phyloP scores from a whole-genome alignment of 1,140 invertebrate genomes.

The Drosophila eugracilis region DNA sequence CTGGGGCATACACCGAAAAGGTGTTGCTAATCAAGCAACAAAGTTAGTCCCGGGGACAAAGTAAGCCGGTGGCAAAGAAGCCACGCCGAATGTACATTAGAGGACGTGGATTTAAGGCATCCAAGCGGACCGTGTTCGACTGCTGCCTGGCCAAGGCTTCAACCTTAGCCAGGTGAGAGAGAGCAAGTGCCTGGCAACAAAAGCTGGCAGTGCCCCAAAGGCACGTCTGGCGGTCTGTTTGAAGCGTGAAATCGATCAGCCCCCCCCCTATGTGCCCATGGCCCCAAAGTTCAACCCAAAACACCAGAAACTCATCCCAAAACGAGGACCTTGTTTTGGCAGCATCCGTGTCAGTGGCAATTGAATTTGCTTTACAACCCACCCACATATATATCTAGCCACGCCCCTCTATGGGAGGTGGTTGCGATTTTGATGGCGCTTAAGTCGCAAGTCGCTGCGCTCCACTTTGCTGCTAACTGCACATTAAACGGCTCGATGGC shows the following conservation, averaged over 20 bases:
- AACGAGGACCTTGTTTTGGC: constrained; percentile 40
- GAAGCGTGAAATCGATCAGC: constrained; percentile 74
- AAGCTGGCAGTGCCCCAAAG: constrained; percentile 15
- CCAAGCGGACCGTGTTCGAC: constrained; percentile 22
- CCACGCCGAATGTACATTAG: constrained; percentile 29
- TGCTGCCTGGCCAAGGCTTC: constrained; percentile 39
- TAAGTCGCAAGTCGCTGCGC: constrained; percentile 44
- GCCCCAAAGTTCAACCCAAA: not conserved
- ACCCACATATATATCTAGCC: constrained; percentile 3
- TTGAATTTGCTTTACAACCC: constrained; percentile 61
- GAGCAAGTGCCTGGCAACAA: constrained; percentile 22
- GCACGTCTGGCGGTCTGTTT: constrained; percentile 50
- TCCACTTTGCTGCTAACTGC: constrained; percentile 71
- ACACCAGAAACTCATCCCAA: not conserved
- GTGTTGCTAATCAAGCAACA: constrained; percentile 58
- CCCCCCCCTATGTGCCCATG: no score
- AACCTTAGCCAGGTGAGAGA: constrained; percentile 38
- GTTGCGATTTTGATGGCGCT: constrained; percentile 37
- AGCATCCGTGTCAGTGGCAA: constrained; percentile 67
- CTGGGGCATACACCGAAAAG: constrained; percentile 24
- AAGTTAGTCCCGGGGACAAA: constrained; percentile 30
- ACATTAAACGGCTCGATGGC: constrained; percentile 78
- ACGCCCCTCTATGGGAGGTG: constrained; percentile 1
- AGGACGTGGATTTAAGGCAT: constrained; percentile 30
- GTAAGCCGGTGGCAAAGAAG: constrained; percentile 20